phyloP scores from a whole-genome alignment of 2,888 invertebrate species.

The Anthophora plumipes region DNA sequence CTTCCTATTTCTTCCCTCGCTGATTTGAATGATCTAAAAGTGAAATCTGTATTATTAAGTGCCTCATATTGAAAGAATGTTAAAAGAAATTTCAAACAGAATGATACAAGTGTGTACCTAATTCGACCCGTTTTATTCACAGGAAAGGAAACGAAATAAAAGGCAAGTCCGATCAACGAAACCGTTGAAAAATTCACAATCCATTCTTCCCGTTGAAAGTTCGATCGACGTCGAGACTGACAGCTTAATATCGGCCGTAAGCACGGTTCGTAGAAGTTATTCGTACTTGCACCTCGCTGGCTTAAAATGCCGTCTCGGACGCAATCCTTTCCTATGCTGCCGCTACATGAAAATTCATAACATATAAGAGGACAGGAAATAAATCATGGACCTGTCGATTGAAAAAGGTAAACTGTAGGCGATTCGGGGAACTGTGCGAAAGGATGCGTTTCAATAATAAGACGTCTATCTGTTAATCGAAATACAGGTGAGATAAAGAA shows the following conservation, averaged over 20 bases:
- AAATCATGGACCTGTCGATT: conserved; percentile 26
- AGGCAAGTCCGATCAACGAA: conserved; percentile 19
- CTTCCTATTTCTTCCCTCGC: not conserved
- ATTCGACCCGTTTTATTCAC: conserved; percentile 19
- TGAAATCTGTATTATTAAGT: not conserved
- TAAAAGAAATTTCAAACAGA: not conserved
- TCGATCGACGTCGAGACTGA: conserved; percentile 28
- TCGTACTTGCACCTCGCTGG: conserved; percentile 21
- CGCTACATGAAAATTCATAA: conserved; percentile 42
- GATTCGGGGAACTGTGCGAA: not conserved
- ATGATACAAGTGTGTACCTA: conserved; percentile 25
- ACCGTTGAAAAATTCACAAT: conserved; percentile 34
- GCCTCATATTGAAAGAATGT: not conserved
- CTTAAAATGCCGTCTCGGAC: conserved; percentile 14
- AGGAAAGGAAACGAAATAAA: conserved; percentile 6
- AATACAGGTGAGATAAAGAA: not conserved
- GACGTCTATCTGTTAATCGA: conserved; percentile 26
- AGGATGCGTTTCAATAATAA: not conserved
- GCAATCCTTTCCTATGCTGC: conserved; percentile 21
- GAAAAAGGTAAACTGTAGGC: conserved; percentile 6
- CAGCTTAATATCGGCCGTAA: conserved; percentile 7
- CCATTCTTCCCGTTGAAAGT: conserved; percentile 48
- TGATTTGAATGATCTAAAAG: conserved; percentile 31
- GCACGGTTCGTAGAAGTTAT: conserved; percentile 6
- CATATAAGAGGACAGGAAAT: conserved; percentile 15